These are phyloP conservation scores for Ceratosolen fusciceps DNA, from an alignment of 1,140 invertebrate genomes.

Conservation along the genomic window DNA sequence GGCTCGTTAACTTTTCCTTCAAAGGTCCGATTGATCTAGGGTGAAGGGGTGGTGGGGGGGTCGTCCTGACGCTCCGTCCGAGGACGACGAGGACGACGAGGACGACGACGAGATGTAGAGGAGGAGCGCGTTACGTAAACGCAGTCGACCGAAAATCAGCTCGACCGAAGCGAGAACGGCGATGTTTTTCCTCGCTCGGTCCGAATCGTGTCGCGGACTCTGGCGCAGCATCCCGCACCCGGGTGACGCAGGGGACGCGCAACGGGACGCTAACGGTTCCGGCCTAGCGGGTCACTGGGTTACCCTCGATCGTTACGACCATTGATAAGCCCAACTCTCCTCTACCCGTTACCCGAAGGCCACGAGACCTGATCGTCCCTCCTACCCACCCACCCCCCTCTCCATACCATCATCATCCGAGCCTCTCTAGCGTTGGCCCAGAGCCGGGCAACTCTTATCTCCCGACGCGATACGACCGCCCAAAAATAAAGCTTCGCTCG, in stretches of 20 bases:
- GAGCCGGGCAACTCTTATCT: no score
- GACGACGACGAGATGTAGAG: background rate
- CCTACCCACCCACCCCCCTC: no score
- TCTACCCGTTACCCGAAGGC: background rate
- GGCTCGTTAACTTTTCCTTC: no score
- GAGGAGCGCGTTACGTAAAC: no score
- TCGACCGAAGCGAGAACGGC: background rate
- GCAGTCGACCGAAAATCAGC: background rate
- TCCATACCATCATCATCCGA: no score
- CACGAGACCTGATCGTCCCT: no score
- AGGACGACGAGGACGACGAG: background rate
- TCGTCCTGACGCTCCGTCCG: background rate
- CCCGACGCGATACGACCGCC: no score
- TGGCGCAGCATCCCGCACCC: constrained; percentile 20
- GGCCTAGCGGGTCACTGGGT: constrained; percentile 29
- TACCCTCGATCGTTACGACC: background rate
- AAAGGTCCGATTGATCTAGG: no score
- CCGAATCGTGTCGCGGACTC: background rate
- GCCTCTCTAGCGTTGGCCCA: no score
- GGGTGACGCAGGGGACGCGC: background rate
- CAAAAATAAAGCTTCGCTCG: no score
- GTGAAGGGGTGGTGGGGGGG: no score
- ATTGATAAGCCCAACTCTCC: background rate
- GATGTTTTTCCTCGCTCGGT: background rate
- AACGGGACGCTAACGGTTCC: constrained; percentile 14